Base-by-base conservation (phyloP, 2,113 vertebrate genomes). In the Thunnus thynnus region DNA sequence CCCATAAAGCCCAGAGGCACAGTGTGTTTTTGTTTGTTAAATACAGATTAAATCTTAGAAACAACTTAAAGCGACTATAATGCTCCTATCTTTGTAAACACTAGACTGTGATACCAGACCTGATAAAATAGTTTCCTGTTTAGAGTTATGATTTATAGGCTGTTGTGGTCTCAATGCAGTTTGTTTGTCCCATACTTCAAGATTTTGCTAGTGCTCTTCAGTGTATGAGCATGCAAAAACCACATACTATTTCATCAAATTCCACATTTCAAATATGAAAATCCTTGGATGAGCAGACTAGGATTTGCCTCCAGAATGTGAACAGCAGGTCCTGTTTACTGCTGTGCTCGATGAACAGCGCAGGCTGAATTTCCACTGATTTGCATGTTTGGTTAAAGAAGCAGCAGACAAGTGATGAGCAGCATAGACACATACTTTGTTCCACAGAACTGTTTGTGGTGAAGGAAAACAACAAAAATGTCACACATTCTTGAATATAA, bases 271-370 rank as follows among this genome's bases (percentile, higher is more conserved):
- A 30, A 46, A 68, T 67, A 13, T 51, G 3, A 20, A 56, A 61
- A 71, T n/a, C 4, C 25, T 14, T 4, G 9, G 47, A 27, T 16
- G 65, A 51, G 20, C 48, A 11, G 5, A 46, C 52, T 9, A 22
- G 13, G 27, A 30, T 74, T 32, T 32, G 51, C 64, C 27, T 41
- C 46, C 69, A 75, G 69, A 30, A 56, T 41, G 66, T 62, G 17
- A 76, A 76, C 66, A 76, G 67, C 79, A 70, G 79, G 25, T 74
- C 47, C 47, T 81, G 79, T 78, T 74, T 78, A 41, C 64, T 22
- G 55, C 71, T 13, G n/a, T 41, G 16, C 36, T 74, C 8, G 10
- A 12, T 13, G 63, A 63, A n/a, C 22, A 10, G 46, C 32, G 48
- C 32, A 41, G 27, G n/a, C 69, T 82, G 78, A 47, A 52, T 17